Conservation (phyloP, 1,140 invertebrate genomes). For the Bilobella aurantiaca region DNA sequence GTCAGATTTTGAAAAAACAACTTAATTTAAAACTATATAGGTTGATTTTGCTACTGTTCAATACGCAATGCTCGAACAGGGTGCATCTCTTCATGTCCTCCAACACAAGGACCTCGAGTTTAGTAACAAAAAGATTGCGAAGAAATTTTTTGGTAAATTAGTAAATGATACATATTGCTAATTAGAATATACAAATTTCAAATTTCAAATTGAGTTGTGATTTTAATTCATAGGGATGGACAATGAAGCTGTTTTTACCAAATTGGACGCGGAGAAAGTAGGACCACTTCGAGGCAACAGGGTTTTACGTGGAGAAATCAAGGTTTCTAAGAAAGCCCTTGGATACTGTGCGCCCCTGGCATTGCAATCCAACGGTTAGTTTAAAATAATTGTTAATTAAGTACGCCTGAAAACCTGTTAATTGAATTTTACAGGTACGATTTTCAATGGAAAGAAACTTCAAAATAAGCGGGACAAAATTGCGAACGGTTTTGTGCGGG, state of each 20-base stretch:
- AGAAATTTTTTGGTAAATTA: slow-evolving; percentile 59
- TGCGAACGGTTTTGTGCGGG: slow-evolving; percentile 56
- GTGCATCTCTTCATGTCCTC: slow-evolving; percentile 68
- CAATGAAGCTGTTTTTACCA: slow-evolving; percentile 58
- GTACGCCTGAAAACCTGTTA: background rate
- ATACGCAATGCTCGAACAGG: slow-evolving; percentile 64
- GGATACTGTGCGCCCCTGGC: slow-evolving; percentile 70
- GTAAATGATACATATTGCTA: slow-evolving; percentile 3
- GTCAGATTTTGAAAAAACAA: no score
- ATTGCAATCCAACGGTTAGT: slow-evolving; percentile 67
- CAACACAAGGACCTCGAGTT: slow-evolving; percentile 66
- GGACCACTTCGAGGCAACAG: slow-evolving; percentile 50
- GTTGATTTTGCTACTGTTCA: slow-evolving; percentile 66
- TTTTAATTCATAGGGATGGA: slow-evolving; percentile 65
- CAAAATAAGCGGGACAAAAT: slow-evolving; percentile 46
- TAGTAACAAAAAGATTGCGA: slow-evolving; percentile 55
- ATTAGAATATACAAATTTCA: no score
- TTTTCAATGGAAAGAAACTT: slow-evolving; percentile 54
- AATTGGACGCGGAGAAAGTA: slow-evolving; percentile 53
- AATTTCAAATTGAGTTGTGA: no score
- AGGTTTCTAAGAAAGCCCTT: slow-evolving; percentile 58
- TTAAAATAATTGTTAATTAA: background rate
- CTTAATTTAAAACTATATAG: no score
- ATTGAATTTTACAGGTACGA: slow-evolving; percentile 42
- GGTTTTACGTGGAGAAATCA: slow-evolving; percentile 57